phyloP scores from a whole-genome alignment of 2,888 invertebrate species.

The Acleris holmiana region DNA sequence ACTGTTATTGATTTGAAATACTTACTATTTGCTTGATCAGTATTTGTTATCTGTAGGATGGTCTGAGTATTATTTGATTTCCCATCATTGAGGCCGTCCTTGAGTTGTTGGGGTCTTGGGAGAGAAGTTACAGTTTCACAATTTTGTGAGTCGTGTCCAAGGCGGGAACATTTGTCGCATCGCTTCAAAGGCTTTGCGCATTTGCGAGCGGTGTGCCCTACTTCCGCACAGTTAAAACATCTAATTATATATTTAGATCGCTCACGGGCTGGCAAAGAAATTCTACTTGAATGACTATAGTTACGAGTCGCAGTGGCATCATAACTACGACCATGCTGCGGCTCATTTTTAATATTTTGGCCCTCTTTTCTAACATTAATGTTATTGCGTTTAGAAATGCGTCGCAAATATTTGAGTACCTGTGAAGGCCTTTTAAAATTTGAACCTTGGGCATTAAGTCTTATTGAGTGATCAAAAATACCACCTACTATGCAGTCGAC shows the following conservation, averaged over 20 bases:
- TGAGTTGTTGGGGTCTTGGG: too few species aligned
- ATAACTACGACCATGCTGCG: background rate
- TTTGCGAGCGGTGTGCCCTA: conserved; percentile 12
- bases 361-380: background rate
- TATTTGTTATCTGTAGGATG: background rate
- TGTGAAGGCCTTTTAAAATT: conserved; percentile 14
- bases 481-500: conserved; percentile 35
- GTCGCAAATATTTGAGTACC: conserved; percentile 17
- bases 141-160: conserved; percentile 6
- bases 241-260: too few species aligned
- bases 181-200: conserved; percentile 3
- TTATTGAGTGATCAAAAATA: conserved; percentile 29
- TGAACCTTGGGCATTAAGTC: conserved; percentile 26
- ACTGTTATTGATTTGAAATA: conserved; percentile 27
- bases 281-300: too few species aligned
- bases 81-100: too few species aligned
- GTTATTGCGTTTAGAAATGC: conserved; percentile 11
- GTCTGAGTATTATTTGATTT: background rate
- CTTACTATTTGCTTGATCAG: conserved; percentile 21
- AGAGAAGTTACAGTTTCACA: too few species aligned
- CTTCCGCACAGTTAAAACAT: too few species aligned
- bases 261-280: too few species aligned
- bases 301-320: background rate
- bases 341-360: background rate
- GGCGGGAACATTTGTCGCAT: background rate